phyloP scores from a whole-genome alignment of 2,797 vertebrate genomes.

The Oreonectes daqikongensis region DNA sequence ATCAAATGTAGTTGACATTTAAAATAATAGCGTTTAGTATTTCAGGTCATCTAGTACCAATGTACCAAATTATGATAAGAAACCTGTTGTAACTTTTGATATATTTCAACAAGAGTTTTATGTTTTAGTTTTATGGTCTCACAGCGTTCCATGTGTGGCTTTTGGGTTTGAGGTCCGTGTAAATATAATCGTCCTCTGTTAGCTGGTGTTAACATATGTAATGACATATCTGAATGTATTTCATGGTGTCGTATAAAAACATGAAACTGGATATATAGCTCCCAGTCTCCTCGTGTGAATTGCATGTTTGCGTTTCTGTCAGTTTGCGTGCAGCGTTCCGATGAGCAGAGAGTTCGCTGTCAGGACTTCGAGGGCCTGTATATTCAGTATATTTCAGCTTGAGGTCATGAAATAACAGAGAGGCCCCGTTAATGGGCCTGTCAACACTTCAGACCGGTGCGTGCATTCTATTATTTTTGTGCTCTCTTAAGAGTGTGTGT shows the following conservation, averaged over 20 bases:
- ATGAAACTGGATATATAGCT: not conserved
- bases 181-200: not conserved
- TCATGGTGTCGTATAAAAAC: slow-evolving; percentile 20
- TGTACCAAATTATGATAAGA: not conserved
- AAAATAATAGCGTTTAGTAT: not conserved
- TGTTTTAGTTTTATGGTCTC: not conserved
- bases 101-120: not conserved
- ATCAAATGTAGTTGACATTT: not conserved
- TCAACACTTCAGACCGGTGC: slow-evolving; percentile 66
- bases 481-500: slow-evolving; percentile 34
- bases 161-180: not conserved
- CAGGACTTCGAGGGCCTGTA: slow-evolving; percentile 58
- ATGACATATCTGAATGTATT: not conserved
- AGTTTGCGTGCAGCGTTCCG: slow-evolving; percentile 20
- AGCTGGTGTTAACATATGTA: not conserved
- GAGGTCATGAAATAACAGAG: slow-evolving; percentile 67
- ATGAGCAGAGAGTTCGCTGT: slow-evolving; percentile 64
- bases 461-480: slow-evolving; percentile 26
- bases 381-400: slow-evolving; percentile 68
- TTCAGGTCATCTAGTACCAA: no score
- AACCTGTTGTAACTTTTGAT: not conserved
- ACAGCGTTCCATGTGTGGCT: not conserved
- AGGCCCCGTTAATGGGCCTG: slow-evolving; percentile 73
- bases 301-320: slow-evolving; percentile 12
- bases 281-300: slow-evolving; percentile 24